Base-by-base conservation (phyloP, 2,797 vertebrate genomes). In the Tympanoctomys barrerae region DNA sequence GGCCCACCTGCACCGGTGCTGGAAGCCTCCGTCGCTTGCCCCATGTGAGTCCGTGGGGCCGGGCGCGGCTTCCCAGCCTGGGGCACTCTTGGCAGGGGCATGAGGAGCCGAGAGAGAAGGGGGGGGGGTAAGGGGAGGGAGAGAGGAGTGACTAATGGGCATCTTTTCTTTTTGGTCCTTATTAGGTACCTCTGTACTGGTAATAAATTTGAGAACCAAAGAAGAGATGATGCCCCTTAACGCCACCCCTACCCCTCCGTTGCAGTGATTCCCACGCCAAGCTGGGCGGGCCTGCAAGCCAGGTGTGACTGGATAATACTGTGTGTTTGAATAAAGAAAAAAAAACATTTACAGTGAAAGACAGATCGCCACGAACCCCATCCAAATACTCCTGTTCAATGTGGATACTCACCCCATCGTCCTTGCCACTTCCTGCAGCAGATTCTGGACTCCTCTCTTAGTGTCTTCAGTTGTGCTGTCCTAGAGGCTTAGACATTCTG, bases 31-130 rank as follows among this genome's bases (percentile, higher is more conserved):
- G 2, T 6, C 6, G 19, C 2, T 2, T 39, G 24, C 6, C 31
- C 3, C 9, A 18, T 1, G 0, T 5, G 16, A 14, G 7, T 13
- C 19, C n/a, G 46, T 4, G 19, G 22, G 19, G 42, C 31, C 13
- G 62, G 28, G 64, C 1, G 5, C 21, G 22, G 8, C 49, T 75
- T 64, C 14, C 46, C 13, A 39, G n/a, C 21, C 61, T 11, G 49
- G 0, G 46, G n/a, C 0, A 49, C 54, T 28, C 71, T 16, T 3
- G 9, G 24, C 31, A 13, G 2, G 14, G 12, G 21, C 10, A 13
- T 42, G 49, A 62, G 22, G 64, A 13, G 21, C 31, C 39, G 39
- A 39, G 39, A 39, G 39, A 39, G 39, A 39, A 39, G 39, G 39
- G 39, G 4, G 39, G 39, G 39, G 39, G 39, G 39, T n/a, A 39